Evolutionary conservation across 2,113 vertebrate genomes (phyloP).

Genomic region (Zapornia atra): DNA sequence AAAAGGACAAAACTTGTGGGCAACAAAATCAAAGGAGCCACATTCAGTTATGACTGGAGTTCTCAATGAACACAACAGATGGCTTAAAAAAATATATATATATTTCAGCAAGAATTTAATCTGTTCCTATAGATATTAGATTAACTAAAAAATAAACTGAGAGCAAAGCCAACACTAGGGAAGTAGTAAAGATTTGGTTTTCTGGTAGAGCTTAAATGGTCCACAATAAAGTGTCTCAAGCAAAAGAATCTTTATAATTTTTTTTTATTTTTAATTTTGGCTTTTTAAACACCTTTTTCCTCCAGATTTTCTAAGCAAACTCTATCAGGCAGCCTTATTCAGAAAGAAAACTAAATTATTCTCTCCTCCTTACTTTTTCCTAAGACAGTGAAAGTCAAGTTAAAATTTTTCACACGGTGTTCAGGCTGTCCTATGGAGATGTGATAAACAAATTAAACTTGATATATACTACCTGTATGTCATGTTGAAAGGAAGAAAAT

Average conservation of each 20-base stretch:
- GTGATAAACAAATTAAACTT: background rate
- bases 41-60: background rate
- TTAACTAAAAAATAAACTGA: background rate
- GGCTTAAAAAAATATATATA: background rate
- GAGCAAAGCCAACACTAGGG: background rate
- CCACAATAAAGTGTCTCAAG: background rate
- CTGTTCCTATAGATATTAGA: background rate
- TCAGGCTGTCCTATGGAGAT: background rate
- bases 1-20: background rate
- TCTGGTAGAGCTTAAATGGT: background rate
- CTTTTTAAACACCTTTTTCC: background rate
- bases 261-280: background rate
- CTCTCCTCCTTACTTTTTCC: background rate
- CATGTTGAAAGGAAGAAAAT: background rate
- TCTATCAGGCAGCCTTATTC: background rate
- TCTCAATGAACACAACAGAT: background rate
- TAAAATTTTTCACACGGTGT: background rate
- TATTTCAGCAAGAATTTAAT: background rate
- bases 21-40: background rate
- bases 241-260: background rate
- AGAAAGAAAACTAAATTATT: background rate
- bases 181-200: background rate
- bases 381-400: background rate
- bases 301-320: background rate
- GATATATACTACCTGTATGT: background rate